Base-by-base conservation (phyloP, 2,113 vertebrate genomes). In the Mixornis gularis region DNA sequence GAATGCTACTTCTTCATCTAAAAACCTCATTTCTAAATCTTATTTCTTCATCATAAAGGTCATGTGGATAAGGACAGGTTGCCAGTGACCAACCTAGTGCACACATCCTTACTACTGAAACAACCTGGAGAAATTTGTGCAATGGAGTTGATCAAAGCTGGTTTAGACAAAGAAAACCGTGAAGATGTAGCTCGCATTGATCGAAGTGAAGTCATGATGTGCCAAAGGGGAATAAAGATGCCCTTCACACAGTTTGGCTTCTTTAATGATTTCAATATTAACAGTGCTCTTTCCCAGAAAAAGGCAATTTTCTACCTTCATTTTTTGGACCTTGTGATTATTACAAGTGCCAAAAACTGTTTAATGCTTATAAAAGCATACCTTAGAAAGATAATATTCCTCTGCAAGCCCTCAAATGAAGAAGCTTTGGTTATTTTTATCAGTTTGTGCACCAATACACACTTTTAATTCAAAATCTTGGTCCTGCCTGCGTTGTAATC, bases 151-250 rank as follows among this genome's bases (percentile, higher is more conserved):
- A 94, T 92, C 90, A 95, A 90, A 94, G 83, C 62, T 30, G 41
- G 63, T 85, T 91, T 76, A 94, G 87, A 92, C 83, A 96, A 83
- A 95, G 73, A 95, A 92, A 91, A 92, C 48, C 0, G 3, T 59
- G 70, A 53, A 90, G 65, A 96, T 1, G 13, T 10, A 58, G 48
- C 81, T 49, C 58, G n/a, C 84, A 87, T 92, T 91, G 95, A 95
- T 94, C 49, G 30, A 91, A 81, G 74, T 21, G 43, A 71, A 94
- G 79, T 80, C 72, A 85, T 59, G 81, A 87, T 79, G 79, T 94
- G 95, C 92, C 90, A 95, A 90, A 90, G 87, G 85, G 90, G 85
- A 96, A 95, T 90, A 94, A 91, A 94, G 86, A 94, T 82, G 93
- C 94, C 90, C 92, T 96, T 96, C 91, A 90, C 83, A 90, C 78